These are phyloP conservation scores for Apodemia hepburni DNA, from an alignment of 2,888 invertebrate species.

Conservation along the genomic window DNA sequence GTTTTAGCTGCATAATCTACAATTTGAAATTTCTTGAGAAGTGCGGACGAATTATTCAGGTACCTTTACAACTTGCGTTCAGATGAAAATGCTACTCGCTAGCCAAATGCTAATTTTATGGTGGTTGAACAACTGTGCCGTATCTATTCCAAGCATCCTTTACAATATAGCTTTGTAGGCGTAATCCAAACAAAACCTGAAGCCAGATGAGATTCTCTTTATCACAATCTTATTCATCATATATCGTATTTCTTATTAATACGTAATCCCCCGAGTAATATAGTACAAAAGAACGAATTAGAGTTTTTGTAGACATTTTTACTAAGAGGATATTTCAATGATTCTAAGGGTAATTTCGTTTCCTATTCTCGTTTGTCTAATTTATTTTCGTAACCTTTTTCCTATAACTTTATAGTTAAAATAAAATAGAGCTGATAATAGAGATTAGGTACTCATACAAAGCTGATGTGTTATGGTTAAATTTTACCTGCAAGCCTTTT, in stretches of 20 bases:
- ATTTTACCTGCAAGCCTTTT: too few relatives aligned
- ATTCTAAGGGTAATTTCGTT: not conserved
- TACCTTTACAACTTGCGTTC: constrained; percentile 58
- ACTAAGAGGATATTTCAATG: not conserved
- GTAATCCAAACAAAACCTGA: constrained; percentile 47
- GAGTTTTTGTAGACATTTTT: not conserved
- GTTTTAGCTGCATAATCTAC: not conserved
- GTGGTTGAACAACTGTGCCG: constrained; percentile 78
- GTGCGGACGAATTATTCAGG: constrained; percentile 73
- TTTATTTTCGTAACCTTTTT: not conserved
- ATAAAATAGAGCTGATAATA: not conserved
- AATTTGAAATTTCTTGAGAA: constrained; percentile 38
- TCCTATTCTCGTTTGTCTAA: not conserved
- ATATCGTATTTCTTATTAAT: constrained; percentile 16
- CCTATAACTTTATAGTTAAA: not conserved
- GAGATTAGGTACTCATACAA: too few relatives aligned
- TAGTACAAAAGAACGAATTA: constrained; percentile 10
- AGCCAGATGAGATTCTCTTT: constrained; percentile 10
- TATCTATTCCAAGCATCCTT: constrained; percentile 66
- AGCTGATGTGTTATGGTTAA: too few relatives aligned
- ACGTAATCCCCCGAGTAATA: constrained; percentile 9
- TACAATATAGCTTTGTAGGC: constrained; percentile 69
- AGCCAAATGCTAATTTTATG: constrained; percentile 80
- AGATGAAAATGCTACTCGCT: constrained; percentile 71
- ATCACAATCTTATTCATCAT: constrained; percentile 13